Conservation (phyloP, 1,140 invertebrate species). For the Chironomus tepperi region DNA sequence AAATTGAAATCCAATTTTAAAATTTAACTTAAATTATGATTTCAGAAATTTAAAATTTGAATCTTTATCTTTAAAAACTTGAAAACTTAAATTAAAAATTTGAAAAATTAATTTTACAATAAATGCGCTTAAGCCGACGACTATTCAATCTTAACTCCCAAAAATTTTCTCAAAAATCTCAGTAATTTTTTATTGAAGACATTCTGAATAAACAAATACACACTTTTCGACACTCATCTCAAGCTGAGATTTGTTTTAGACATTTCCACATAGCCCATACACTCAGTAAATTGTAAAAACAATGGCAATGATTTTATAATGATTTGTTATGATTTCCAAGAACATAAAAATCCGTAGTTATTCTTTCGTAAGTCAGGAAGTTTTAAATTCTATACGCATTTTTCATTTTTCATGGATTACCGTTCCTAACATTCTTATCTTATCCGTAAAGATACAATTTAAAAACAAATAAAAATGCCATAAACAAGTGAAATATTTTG, state of each 20-base stretch:
- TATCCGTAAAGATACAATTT: not conserved
- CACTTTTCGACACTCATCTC: constrained; percentile 6
- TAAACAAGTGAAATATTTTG: constrained; percentile 19
- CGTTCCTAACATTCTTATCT: not conserved
- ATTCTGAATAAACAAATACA: not conserved
- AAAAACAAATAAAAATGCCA: constrained; percentile 19
- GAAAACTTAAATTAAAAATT: no score
- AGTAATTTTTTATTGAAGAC: no score
- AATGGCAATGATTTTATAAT: constrained; percentile 14
- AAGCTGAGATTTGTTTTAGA: constrained; percentile 8
- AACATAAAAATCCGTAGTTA: not conserved
- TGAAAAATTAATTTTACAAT: no score
- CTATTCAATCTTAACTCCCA: no score
- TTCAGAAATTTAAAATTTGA: no score
- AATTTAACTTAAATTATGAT: no score
- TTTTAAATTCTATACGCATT: no score
- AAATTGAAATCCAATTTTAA: no score
- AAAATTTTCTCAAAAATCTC: no score
- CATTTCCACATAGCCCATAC: not conserved
- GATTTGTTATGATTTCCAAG: not conserved
- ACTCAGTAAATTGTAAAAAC: constrained; percentile 13
- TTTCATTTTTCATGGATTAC: no score
- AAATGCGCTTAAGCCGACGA: no score
- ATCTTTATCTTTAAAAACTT: no score
- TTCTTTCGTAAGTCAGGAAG: not conserved